A percentile compares a stretch with the other conserved stretches of the same genome.
Evolutionary conservation across 2,888 invertebrate genomes (phyloP).

Genomic region (Microplitis manilae): DNA sequence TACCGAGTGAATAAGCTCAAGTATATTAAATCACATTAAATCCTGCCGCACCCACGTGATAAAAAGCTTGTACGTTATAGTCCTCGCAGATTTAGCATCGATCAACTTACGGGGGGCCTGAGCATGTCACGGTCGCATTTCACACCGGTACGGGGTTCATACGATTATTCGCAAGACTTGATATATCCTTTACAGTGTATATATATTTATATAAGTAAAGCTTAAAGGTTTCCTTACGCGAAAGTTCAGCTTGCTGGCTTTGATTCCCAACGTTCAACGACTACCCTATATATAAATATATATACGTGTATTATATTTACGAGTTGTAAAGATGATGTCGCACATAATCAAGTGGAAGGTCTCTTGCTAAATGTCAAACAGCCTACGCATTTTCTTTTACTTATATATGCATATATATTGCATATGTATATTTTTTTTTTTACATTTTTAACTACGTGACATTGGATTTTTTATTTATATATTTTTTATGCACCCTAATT

Average conservation of each 20-base stretch:
- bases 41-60: slow-evolving; percentile 26
- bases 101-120: slow-evolving; percentile 30
- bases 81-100: slow-evolving; percentile 26
- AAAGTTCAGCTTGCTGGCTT: slow-evolving; percentile 21
- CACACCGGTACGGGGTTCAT: slow-evolving; percentile 17
- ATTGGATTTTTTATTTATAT: not conserved
- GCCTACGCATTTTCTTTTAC: slow-evolving; percentile 1
- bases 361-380: slow-evolving; percentile 22
- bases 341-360: slow-evolving; percentile 32
- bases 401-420: not conserved
- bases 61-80: slow-evolving; percentile 19
- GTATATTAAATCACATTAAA: slow-evolving; percentile 30
- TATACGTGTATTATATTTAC: not conserved
- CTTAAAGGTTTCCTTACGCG: slow-evolving; percentile 17
- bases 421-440: not conserved
- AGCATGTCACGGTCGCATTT: slow-evolving; percentile 29
- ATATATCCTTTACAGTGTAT: slow-evolving; percentile 16
- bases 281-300: slow-evolving; percentile 4
- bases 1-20: slow-evolving; percentile 7
- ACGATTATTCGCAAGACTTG: slow-evolving; percentile 22
- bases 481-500: not conserved
- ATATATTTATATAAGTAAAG: not conserved
- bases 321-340: slow-evolving; percentile 6
- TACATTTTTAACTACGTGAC: not conserved
- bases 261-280: slow-evolving; percentile 24